Evolutionary conservation across 2,797 vertebrate genomes (phyloP).

Genomic region (Sphenodon punctatus): DNA sequence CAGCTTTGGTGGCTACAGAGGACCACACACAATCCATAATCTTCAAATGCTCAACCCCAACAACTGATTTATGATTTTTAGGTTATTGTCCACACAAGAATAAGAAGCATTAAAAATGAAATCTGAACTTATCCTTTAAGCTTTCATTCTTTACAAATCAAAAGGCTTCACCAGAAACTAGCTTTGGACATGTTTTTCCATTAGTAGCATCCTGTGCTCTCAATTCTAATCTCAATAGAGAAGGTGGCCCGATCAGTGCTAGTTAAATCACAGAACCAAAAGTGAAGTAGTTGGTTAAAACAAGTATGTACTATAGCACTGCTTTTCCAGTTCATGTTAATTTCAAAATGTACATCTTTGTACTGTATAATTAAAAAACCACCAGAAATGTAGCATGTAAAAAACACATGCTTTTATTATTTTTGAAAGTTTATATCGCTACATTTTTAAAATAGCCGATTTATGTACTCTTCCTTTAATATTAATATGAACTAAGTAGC

Average conservation of each 20-base stretch:
- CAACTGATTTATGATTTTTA: background rate
- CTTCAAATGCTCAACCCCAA: background rate
- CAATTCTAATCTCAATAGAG: slow-evolving; percentile 29
- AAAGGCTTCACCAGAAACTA: slow-evolving; percentile 18
- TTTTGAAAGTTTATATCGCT: background rate
- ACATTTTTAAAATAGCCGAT: background rate
- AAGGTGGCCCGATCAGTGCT: background rate
- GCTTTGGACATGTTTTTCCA: background rate
- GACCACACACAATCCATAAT: background rate
- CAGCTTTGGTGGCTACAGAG: background rate
- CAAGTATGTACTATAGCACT: slow-evolving; percentile 25
- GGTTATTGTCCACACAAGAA: background rate
- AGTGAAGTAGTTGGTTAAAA: slow-evolving; percentile 22
- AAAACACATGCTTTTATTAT: too few species aligned
- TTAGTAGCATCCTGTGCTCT: slow-evolving; percentile 16
- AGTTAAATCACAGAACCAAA: background rate
- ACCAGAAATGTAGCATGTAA: too few species aligned
- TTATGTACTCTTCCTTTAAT: background rate
- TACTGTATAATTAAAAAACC: slow-evolving; percentile 33
- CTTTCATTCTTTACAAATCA: background rate
- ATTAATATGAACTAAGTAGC: background rate
- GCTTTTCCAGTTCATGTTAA: slow-evolving; percentile 37
- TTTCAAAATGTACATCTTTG: background rate
- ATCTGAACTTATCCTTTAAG: background rate
- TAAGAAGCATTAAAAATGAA: background rate